Percentiles rank a stretch among this genome's conserved stretches.
These are phyloP conservation scores for Phthorimaea operculella DNA, from an alignment of 1,140 invertebrate species.

Conservation along the genomic window DNA sequence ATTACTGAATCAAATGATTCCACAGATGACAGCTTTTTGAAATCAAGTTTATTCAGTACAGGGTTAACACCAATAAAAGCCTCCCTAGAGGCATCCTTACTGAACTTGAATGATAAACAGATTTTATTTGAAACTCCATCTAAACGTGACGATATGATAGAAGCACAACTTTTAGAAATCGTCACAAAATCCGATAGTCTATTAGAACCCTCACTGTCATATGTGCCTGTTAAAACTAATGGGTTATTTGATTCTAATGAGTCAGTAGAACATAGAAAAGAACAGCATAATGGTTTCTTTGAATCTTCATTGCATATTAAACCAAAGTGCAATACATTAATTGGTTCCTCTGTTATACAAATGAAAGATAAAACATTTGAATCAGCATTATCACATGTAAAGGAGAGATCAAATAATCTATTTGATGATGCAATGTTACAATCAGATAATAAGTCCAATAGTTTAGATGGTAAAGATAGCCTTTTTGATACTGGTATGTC, in stretches of 20 bases:
- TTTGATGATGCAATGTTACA: background rate
- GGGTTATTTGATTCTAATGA: background rate
- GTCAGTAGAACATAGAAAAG: background rate
- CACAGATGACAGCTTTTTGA: conserved; percentile 33
- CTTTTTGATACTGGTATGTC: background rate
- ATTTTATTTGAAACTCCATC: conserved; percentile 1
- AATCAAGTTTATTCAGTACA: conserved; percentile 14
- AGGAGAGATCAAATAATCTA: background rate
- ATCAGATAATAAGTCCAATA: background rate
- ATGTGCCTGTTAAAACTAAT: background rate
- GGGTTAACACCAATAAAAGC: background rate
- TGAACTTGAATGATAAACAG: background rate
- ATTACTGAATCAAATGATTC: conserved; percentile 24
- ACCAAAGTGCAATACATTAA: background rate
- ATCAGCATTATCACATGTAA: conserved; percentile 1
- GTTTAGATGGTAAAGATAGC: background rate
- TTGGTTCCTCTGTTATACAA: background rate
- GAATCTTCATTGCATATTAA: background rate
- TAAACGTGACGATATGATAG: background rate
- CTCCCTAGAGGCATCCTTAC: background rate
- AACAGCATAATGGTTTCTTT: background rate
- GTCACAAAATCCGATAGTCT: background rate
- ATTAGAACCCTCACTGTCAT: background rate
- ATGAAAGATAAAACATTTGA: background rate
- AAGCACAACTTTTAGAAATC: background rate